Evolutionary conservation across 2,113 vertebrate species (phyloP).

Genomic region (Herpetotheres cachinnans): DNA sequence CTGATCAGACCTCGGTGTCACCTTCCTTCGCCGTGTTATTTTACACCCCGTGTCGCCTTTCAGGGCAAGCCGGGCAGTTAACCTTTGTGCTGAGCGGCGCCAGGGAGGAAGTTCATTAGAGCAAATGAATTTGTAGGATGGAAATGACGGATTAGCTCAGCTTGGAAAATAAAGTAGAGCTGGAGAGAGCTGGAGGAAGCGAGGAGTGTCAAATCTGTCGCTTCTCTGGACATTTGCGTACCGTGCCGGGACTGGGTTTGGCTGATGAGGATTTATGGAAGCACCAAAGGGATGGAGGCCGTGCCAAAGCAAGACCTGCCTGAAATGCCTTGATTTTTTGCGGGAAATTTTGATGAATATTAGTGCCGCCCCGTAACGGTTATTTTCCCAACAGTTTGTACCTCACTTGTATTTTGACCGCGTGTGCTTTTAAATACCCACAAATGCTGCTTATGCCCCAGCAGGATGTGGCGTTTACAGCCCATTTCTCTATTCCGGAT

Average conservation of each 20-base stretch:
- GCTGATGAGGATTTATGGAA: not conserved
- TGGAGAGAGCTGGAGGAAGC: not conserved
- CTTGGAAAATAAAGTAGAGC: not conserved
- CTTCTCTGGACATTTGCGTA: accelerated
- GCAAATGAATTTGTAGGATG: not conserved
- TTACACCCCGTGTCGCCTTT: not conserved
- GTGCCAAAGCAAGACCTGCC: not conserved
- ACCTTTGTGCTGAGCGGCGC: not conserved
- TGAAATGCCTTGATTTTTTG: not conserved
- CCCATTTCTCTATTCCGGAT: accelerated
- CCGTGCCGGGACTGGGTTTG: not conserved
- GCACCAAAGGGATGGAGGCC: not conserved
- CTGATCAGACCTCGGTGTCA: not conserved
- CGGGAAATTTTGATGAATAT: not conserved
- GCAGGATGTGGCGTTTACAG: not conserved
- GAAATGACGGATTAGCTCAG: not conserved
- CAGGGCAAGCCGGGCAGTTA: not conserved
- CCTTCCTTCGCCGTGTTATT: not conserved
- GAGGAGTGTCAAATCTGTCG: not conserved
- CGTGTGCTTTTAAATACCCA: not conserved
- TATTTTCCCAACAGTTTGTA: not conserved
- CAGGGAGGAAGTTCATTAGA: not conserved
- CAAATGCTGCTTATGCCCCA: accelerated
- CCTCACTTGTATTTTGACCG: not conserved
- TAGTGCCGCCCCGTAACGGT: not conserved